Conservation (phyloP, 2,888 invertebrate genomes). For the Zaprionus bogoriensis region DNA sequence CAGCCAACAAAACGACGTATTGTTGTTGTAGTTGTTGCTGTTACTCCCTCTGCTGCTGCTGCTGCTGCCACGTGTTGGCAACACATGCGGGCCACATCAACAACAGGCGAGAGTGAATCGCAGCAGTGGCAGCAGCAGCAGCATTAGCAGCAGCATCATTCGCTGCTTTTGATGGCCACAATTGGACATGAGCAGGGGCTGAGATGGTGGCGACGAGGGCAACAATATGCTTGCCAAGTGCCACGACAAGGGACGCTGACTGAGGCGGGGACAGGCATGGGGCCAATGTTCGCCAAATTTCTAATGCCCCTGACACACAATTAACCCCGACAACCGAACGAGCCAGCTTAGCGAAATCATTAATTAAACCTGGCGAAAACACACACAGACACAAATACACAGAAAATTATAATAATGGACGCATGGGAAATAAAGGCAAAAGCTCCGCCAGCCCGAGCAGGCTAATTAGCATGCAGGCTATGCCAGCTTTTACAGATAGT, state of each 20-base stretch:
- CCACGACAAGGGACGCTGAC: background rate
- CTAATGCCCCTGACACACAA: slow-evolving; percentile 65
- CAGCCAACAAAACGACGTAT: slow-evolving; percentile 33
- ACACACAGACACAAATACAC: slow-evolving; percentile 3
- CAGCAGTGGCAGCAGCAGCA: slow-evolving; percentile 13
- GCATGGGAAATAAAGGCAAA: slow-evolving; percentile 65
- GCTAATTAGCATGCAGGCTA: slow-evolving; percentile 62
- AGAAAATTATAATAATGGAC: slow-evolving; percentile 65
- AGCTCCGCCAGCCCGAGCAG: slow-evolving; percentile 29
- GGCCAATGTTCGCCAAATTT: slow-evolving; percentile 37
- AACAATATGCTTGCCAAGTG: background rate
- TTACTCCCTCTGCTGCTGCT: too few species aligned
- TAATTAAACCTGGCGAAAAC: slow-evolving; percentile 59
- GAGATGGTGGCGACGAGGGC: too few species aligned
- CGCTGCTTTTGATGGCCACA: slow-evolving; percentile 41
- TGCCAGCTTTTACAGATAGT: background rate
- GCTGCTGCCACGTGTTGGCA: slow-evolving; percentile 69
- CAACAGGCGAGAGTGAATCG: slow-evolving; percentile 24
- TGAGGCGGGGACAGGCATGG: background rate
- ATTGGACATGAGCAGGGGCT: slow-evolving; percentile 26
- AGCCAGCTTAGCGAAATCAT: slow-evolving; percentile 64
- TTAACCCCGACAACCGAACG: slow-evolving; percentile 41
- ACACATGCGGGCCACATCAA: slow-evolving; percentile 52
- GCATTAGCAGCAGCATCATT: slow-evolving; percentile 8
- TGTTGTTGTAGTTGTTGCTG: slow-evolving; percentile 31